These are phyloP conservation scores for Andricus grossulariae DNA, from an alignment of 1,140 invertebrate species.

Conservation along the genomic window DNA sequence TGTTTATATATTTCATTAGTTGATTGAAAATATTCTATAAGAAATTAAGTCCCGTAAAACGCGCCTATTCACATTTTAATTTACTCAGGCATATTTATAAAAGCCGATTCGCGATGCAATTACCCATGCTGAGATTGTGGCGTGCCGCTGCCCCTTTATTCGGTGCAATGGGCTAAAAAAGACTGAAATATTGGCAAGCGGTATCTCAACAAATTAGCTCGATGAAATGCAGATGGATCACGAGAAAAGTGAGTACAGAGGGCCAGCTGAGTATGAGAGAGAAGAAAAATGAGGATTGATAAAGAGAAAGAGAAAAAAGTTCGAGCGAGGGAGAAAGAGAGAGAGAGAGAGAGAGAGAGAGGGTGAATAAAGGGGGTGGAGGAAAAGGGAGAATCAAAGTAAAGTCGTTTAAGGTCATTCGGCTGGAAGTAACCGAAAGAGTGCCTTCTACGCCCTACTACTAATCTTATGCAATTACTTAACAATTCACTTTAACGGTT, in stretches of 20 bases:
- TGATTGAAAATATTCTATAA: no score
- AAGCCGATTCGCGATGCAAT: slow-evolving; percentile 48
- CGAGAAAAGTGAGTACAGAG: slow-evolving; percentile 55
- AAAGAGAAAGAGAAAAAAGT: slow-evolving; percentile 44
- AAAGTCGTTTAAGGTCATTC: slow-evolving; percentile 75
- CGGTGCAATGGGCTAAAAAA: slow-evolving; percentile 67
- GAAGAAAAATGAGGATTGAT: slow-evolving; percentile 34
- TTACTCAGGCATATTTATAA: not conserved
- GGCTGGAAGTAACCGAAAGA: slow-evolving; percentile 75
- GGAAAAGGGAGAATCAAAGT: slow-evolving; percentile 68
- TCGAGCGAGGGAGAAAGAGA: slow-evolving; percentile 38
- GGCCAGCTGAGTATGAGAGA: slow-evolving; percentile 31
- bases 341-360: slow-evolving; percentile 39
- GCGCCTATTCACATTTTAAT: not conserved
- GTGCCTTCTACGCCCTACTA: slow-evolving; percentile 70
- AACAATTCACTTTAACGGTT: slow-evolving; percentile 74
- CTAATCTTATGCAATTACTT: slow-evolving; percentile 77
- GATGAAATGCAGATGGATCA: slow-evolving; percentile 74
- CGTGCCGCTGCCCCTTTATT: slow-evolving; percentile 52
- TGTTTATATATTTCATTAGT: no score
- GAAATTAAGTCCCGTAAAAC: not conserved
- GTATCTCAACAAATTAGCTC: slow-evolving; percentile 76
- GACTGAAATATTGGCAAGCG: slow-evolving; percentile 75
- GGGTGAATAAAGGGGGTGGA: slow-evolving; percentile 47
- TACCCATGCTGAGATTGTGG: slow-evolving; percentile 52